These are phyloP conservation scores for Balearica regulorum DNA, from an alignment of 2,797 vertebrate genomes.

Conservation along the genomic window DNA sequence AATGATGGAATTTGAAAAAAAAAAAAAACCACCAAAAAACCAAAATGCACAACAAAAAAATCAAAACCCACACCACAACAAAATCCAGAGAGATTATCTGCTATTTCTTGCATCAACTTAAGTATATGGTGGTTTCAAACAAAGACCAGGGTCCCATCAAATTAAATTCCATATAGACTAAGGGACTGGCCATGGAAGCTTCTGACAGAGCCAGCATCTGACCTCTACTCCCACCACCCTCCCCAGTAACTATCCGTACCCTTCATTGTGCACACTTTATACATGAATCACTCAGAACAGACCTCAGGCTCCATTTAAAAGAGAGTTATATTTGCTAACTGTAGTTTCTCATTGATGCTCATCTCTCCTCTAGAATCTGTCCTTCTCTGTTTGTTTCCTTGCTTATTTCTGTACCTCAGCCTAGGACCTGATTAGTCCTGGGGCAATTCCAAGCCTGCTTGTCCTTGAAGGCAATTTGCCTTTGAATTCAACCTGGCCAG, in stretches of 20 bases:
- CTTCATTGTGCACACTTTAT: fast-evolving
- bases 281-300: background rate
- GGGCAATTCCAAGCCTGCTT: background rate
- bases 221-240: background rate
- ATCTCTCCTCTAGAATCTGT: background rate
- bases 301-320: background rate
- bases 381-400: background rate
- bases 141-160: background rate
- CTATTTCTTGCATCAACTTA: background rate
- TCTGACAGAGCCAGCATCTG: background rate
- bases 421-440: background rate
- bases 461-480: background rate
- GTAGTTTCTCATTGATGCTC: background rate
- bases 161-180: background rate
- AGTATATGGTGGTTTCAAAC: background rate
- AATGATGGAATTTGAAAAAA: background rate
- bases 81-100: background rate
- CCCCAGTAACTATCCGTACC: background rate
- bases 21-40: too few species aligned
- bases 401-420: background rate
- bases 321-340: background rate
- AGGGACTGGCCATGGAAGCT: background rate
- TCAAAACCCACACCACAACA: background rate
- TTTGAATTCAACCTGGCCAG: background rate
- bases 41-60: too few species aligned